phyloP scores from a whole-genome alignment of 2,888 invertebrate species.

The Agrenia bidenticulata region DNA sequence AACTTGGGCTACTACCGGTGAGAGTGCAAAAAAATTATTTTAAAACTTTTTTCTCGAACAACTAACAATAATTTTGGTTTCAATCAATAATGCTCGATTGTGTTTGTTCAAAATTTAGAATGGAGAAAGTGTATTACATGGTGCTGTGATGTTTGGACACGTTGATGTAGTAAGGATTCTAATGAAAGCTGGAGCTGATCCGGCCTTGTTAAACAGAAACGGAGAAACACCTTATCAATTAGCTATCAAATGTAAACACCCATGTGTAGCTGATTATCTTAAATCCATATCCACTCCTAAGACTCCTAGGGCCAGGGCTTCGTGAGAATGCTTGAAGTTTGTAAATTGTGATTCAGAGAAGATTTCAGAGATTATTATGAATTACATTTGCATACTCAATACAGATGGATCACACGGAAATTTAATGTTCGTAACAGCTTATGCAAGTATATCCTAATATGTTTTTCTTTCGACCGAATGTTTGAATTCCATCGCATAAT shows the following conservation, averaged over 20 bases:
- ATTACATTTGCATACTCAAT: too few species aligned
- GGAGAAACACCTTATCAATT: conserved; percentile 65
- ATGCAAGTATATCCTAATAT: too few species aligned
- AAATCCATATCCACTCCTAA: conserved; percentile 35
- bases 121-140: conserved; percentile 88
- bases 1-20: conserved; percentile 78
- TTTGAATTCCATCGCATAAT: too few species aligned
- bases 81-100: conserved; percentile 43
- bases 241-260: conserved; percentile 62
- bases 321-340: too few species aligned
- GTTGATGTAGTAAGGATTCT: conserved; percentile 75
- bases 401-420: too few species aligned
- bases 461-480: too few species aligned
- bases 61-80: too few species aligned
- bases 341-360: too few species aligned
- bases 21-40: neutral
- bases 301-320: conserved; percentile 1
- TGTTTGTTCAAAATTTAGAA: conserved; percentile 67
- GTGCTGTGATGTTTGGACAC: conserved; percentile 85
- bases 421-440: too few species aligned
- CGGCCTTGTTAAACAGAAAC: conserved; percentile 70
- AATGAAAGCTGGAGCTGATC: conserved; percentile 69
- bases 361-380: too few species aligned
- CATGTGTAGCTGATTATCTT: conserved; percentile 63
- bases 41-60: too few species aligned